Conservation (phyloP, 1,140 invertebrate species). For the Caenorhabditis inopinata region DNA sequence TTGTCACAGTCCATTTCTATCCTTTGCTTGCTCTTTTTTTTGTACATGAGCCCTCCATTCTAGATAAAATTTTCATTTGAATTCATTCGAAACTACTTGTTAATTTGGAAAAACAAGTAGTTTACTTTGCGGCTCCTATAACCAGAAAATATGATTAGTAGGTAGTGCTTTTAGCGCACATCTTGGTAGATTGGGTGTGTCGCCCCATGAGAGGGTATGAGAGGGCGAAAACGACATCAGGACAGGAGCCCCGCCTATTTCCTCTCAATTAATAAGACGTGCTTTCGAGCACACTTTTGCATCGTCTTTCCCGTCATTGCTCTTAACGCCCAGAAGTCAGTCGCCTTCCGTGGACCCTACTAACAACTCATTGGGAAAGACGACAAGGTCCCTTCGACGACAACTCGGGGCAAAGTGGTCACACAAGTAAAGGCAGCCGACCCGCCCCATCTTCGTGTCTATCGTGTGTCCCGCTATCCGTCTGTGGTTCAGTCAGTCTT, state of each 20-base stretch:
- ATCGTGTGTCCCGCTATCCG: slow-evolving; percentile 14
- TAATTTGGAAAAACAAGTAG: no score
- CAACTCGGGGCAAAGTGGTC: slow-evolving; percentile 1
- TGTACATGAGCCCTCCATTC: no score
- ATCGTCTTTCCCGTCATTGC: background rate
- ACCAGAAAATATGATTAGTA: slow-evolving; percentile 29
- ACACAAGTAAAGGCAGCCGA: slow-evolving; percentile 17
- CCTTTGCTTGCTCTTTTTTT: no score
- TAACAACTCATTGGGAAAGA: slow-evolving; percentile 23
- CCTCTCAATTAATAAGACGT: slow-evolving; percentile 34
- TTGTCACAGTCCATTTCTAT: no score
- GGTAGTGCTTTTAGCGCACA: slow-evolving; percentile 25
- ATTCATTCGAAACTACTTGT: no score
- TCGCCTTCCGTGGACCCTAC: background rate
- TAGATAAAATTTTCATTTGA: no score
- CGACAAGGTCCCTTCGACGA: background rate
- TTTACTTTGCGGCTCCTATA: no score
- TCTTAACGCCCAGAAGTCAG: slow-evolving; percentile 25
- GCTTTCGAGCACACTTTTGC: slow-evolving; percentile 25
- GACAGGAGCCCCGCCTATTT: background rate
- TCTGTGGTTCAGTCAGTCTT: background rate
- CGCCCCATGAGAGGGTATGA: slow-evolving; percentile 1
- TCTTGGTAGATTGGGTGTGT: background rate
- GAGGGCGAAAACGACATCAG: background rate
- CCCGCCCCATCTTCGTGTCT: slow-evolving; percentile 9